Percentiles rank a stretch among this genome's conserved stretches.
Evolutionary conservation across 2,797 vertebrate species (phyloP).

Genomic region (Garrulus glandarius): DNA sequence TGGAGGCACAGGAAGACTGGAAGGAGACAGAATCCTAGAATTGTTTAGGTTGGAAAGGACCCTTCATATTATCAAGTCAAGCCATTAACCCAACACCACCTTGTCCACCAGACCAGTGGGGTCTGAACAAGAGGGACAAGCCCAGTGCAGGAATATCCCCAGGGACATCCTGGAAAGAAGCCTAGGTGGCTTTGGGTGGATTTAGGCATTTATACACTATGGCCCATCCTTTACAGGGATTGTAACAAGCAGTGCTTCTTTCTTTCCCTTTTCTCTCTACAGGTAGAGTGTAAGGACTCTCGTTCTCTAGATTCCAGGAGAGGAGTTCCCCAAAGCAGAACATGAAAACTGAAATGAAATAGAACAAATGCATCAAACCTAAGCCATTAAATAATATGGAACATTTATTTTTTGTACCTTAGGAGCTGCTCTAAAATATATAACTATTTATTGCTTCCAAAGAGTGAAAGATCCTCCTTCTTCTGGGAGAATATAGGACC

Average conservation of each 20-base stretch:
- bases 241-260: background rate
- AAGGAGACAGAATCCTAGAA: background rate
- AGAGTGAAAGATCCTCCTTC: background rate
- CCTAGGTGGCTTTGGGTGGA: background rate
- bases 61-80: background rate
- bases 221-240: background rate
- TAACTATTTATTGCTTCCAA: background rate
- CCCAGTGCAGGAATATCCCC: background rate
- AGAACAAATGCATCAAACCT: background rate
- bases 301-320: background rate
- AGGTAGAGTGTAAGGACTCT: background rate
- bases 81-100: background rate
- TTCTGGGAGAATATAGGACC: background rate
- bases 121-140: background rate
- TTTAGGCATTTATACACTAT: background rate
- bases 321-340: background rate
- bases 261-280: background rate
- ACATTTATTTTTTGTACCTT: background rate
- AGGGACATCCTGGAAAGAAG: background rate
- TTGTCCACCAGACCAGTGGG: background rate
- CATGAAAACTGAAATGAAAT: background rate
- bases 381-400: constrained; percentile 46
- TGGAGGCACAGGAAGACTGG: background rate
- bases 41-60: background rate
- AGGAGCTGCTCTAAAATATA: background rate